phyloP scores from a whole-genome alignment of 1,140 invertebrate species.

The Oncopeltus fasciatus region DNA sequence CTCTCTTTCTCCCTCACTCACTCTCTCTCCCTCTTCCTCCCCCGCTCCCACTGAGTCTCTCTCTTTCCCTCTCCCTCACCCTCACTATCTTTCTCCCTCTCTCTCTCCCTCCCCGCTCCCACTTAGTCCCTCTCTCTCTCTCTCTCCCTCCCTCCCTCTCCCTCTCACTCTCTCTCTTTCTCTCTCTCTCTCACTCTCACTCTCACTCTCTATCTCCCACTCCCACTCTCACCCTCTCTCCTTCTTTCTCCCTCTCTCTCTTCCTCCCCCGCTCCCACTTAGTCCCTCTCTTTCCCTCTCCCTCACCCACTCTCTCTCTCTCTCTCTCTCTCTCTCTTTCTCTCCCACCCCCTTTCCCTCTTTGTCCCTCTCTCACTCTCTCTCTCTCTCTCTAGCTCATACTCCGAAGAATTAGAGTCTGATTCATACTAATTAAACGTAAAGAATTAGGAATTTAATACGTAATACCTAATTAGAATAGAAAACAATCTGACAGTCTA shows the following conservation, averaged over 20 bases:
- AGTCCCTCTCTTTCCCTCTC: conserved; percentile 31
- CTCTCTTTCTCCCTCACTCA: neutral
- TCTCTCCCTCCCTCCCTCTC: conserved; percentile 27
- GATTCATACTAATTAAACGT: too few relatives aligned
- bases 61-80: conserved; percentile 21
- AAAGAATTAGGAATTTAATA: too few relatives aligned
- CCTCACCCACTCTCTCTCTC: conserved; percentile 25
- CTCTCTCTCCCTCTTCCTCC: conserved; percentile 26
- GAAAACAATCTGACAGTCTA: too few relatives aligned
- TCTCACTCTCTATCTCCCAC: neutral
- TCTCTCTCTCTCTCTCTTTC: conserved; percentile 2
- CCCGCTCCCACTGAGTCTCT: conserved; percentile 26
- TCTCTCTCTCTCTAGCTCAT: neutral
- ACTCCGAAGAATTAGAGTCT: too few relatives aligned
- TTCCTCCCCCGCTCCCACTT: conserved; percentile 24
- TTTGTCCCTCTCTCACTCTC: neutral
- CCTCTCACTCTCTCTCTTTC: conserved; percentile 1
- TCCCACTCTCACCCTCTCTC: neutral
- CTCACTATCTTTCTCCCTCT: conserved; percentile 25
- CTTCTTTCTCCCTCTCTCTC: conserved; percentile 17
- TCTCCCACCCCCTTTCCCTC: neutral
- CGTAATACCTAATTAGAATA: too few relatives aligned
- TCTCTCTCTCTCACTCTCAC: neutral
- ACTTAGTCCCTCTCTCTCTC: conserved; percentile 29
- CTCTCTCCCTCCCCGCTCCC: conserved; percentile 24